Conservation (phyloP, 2,888 invertebrate genomes). For the Synergus itoensis region DNA sequence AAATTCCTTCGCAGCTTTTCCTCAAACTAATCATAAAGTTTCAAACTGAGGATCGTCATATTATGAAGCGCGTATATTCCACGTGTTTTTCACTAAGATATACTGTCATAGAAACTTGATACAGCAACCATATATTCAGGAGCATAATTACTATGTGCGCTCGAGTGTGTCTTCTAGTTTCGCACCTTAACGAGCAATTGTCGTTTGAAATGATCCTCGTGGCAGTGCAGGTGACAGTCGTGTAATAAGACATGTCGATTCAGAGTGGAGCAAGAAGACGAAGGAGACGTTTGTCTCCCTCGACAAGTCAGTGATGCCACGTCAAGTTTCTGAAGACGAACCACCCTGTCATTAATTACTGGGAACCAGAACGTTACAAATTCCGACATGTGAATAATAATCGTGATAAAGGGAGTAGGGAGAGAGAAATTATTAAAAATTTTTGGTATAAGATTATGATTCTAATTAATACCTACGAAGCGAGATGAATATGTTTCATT, state of each 20-base stretch:
- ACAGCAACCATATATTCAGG: conserved; percentile 45
- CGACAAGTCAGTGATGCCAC: neutral
- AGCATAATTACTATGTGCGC: conserved; percentile 72
- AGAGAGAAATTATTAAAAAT: neutral
- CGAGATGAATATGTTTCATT: too few relatives aligned
- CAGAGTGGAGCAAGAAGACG: neutral
- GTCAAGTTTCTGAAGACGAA: neutral
- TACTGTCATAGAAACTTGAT: neutral
- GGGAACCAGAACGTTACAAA: neutral
- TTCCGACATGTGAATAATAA: neutral
- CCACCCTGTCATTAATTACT: neutral
- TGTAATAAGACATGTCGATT: conserved; percentile 47
- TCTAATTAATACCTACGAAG: too few relatives aligned
- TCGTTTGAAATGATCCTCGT: conserved; percentile 43
- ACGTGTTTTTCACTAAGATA: neutral
- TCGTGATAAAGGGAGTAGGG: neutral
- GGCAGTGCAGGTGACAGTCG: conserved; percentile 43
- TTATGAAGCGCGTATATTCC: neutral
- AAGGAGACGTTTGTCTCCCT: neutral
- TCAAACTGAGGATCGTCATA: neutral
- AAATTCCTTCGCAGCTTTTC: neutral
- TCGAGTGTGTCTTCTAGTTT: conserved; percentile 71
- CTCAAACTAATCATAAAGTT: neutral
- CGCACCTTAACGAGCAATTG: conserved; percentile 68
- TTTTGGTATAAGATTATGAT: too few relatives aligned